Percentiles rank a stretch among this genome's conserved stretches.
These are phyloP conservation scores for Hylia prasina DNA, from an alignment of 2,113 vertebrate species.

Conservation along the genomic window DNA sequence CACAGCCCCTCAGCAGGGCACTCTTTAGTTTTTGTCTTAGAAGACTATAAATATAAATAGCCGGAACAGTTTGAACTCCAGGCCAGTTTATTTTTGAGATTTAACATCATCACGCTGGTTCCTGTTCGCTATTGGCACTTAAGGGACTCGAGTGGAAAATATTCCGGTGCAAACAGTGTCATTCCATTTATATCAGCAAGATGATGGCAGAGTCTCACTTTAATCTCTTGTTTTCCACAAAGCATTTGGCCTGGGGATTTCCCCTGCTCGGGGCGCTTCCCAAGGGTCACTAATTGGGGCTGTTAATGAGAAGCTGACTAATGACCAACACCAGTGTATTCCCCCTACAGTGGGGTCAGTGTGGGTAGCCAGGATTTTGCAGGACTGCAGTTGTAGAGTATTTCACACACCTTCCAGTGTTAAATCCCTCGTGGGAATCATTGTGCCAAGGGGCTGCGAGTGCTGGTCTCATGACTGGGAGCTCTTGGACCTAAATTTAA, in stretches of 20 bases:
- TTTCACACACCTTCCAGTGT: background rate
- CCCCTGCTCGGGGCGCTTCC: background rate
- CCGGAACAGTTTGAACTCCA: slow-evolving; percentile 31
- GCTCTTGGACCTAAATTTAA: slow-evolving; percentile 20
- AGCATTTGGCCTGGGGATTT: background rate
- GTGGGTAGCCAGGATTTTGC: background rate
- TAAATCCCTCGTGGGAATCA: background rate
- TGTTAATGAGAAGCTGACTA: background rate
- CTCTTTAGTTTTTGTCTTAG: slow-evolving; percentile 25
- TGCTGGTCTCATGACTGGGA: background rate
- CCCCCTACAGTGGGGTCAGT: background rate
- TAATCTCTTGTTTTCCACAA: background rate
- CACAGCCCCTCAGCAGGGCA: slow-evolving; percentile 41
- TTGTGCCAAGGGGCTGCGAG: background rate
- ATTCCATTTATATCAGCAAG: background rate
- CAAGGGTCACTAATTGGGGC: background rate
- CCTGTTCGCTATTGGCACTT: slow-evolving; percentile 12
- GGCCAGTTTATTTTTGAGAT: slow-evolving; percentile 34
- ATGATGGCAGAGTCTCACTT: background rate
- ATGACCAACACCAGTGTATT: background rate
- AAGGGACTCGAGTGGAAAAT: background rate
- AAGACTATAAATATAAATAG: slow-evolving; percentile 32
- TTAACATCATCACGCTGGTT: background rate
- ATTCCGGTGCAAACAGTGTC: background rate
- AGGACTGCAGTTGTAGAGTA: background rate